Conservation (phyloP, 2,888 invertebrate genomes). For the Lepidocyrtinus sp. region DNA sequence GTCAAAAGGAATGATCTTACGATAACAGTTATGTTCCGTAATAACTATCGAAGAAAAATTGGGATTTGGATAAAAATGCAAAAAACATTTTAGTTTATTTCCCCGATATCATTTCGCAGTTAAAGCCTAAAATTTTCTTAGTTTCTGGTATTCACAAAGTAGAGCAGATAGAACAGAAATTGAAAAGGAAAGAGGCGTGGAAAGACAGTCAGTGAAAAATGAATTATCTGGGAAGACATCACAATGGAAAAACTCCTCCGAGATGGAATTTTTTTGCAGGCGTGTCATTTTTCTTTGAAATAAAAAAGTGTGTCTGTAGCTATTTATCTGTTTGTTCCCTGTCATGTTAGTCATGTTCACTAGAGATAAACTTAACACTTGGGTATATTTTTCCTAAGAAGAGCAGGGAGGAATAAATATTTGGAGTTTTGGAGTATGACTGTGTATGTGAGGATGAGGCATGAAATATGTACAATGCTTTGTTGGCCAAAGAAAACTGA, state of each 20-base stretch:
- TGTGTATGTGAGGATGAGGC: not conserved
- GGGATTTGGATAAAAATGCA: too few relatives aligned
- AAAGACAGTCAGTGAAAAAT: not conserved
- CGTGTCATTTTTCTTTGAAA: not conserved
- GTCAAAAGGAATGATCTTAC: too few relatives aligned
- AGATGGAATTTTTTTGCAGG: not conserved
- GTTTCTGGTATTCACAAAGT: too few relatives aligned
- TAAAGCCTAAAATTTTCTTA: too few relatives aligned
- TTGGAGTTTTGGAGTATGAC: too few relatives aligned
- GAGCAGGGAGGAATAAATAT: not conserved
- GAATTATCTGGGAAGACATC: not conserved
- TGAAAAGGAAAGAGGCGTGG: not conserved
- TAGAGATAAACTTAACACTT: too few relatives aligned
- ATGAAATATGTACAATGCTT: conserved; percentile 4
- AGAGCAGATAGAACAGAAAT: too few relatives aligned
- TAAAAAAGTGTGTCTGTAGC: conserved; percentile 10
- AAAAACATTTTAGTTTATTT: too few relatives aligned
- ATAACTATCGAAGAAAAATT: too few relatives aligned
- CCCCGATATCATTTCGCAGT: too few relatives aligned
- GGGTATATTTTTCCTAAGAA: not conserved
- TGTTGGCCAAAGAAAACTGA: not conserved
- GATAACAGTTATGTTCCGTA: too few relatives aligned
- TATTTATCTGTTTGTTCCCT: conserved; percentile 15
- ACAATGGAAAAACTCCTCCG: not conserved
- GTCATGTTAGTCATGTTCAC: conserved; percentile 13